phyloP scores from a whole-genome alignment of 1,140 invertebrate species.

The Rhagoletis zephyria region DNA sequence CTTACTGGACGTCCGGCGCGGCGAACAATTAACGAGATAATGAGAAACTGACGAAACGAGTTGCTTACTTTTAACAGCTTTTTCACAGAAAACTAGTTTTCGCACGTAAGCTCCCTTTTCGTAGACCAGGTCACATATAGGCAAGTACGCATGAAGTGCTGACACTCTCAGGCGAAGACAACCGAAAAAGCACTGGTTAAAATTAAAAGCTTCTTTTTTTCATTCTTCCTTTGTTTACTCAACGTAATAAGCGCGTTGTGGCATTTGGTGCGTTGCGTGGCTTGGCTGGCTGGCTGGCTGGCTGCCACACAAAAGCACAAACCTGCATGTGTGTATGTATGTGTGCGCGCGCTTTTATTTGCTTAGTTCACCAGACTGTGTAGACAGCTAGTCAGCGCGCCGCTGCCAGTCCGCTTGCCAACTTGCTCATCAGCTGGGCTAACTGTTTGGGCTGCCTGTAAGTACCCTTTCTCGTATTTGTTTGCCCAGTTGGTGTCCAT shows the following conservation, averaged over 20 bases:
- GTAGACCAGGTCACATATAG: too few relatives aligned
- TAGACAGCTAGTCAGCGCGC: neutral
- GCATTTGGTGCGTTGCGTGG: neutral
- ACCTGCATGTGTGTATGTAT: neutral
- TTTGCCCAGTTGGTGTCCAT: neutral
- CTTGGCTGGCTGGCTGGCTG: neutral
- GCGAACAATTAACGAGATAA: too few relatives aligned
- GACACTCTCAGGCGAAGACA: slow-evolving; percentile 32
- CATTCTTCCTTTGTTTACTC: neutral
- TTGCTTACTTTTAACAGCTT: too few relatives aligned
- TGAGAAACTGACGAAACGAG: too few relatives aligned
- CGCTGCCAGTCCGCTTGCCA: neutral
- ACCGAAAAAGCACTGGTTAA: slow-evolving; percentile 31
- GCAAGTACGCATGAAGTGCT: neutral
- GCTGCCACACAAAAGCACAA: neutral
- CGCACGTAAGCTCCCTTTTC: too few relatives aligned
- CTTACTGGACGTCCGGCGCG: too few relatives aligned
- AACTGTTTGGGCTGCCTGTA: neutral
- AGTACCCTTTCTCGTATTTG: neutral
- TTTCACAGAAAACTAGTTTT: too few relatives aligned
- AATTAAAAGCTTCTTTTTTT: slow-evolving; percentile 16
- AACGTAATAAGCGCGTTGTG: slow-evolving; percentile 42
- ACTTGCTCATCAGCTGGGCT: neutral
- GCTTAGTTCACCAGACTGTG: neutral
- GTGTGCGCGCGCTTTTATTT: neutral